These are phyloP conservation scores for Indicator indicator DNA, from an alignment of 2,113 vertebrate genomes.

Conservation along the genomic window DNA sequence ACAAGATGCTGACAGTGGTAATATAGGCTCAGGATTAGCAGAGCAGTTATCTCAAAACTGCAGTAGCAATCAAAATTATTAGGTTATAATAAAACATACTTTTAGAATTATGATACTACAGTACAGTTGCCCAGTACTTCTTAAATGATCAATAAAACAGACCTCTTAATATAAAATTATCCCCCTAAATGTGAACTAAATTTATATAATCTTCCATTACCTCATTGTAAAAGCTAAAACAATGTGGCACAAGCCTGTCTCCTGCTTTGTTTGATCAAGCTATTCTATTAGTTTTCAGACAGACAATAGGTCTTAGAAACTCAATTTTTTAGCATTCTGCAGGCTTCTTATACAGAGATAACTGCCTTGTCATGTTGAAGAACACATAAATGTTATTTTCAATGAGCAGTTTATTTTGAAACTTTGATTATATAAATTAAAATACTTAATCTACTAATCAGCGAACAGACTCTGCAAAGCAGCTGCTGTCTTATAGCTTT, in stretches of 20 bases:
- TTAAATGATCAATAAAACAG: neutral
- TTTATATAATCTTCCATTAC: neutral
- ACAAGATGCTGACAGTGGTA: neutral
- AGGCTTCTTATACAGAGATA: neutral
- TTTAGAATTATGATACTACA: neutral
- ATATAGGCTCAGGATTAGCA: neutral
- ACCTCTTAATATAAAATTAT: neutral
- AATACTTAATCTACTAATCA: neutral
- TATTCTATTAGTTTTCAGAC: neutral
- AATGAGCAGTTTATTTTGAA: neutral
- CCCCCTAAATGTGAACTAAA: neutral
- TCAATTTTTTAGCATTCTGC: neutral
- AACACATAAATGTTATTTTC: neutral
- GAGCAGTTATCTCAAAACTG: neutral
- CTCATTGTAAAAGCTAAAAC: neutral
- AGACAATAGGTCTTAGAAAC: neutral
- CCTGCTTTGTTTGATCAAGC: neutral
- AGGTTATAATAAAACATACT: neutral
- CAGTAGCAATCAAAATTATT: neutral
- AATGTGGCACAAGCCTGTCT: rapidly evolving
- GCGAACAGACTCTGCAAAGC: neutral
- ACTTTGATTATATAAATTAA: neutral
- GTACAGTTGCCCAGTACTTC: neutral
- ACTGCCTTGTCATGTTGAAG: neutral
- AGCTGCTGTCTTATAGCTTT: neutral